Conservation (phyloP, 2,888 invertebrate genomes). For the Kryphioiulus occultus region DNA sequence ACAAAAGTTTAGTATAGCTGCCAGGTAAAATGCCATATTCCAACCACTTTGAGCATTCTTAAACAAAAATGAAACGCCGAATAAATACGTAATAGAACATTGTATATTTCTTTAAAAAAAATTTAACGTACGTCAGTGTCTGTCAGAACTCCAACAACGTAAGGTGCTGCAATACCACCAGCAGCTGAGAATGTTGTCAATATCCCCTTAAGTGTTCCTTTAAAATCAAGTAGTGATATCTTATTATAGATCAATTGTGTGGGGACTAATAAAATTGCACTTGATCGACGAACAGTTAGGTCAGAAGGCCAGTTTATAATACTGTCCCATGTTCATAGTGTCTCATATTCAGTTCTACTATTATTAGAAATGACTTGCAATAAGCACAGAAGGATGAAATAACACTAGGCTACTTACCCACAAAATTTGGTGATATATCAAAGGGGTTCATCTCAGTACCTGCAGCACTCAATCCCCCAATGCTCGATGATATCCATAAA, state of each 20-base stretch:
- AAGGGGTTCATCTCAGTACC: slow-evolving; percentile 19
- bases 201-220: slow-evolving; percentile 43
- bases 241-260: too few relatives aligned
- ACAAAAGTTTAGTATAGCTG: background rate
- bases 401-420: slow-evolving; percentile 21
- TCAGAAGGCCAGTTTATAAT: too few relatives aligned
- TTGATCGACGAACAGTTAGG: too few relatives aligned
- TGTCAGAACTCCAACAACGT: slow-evolving; percentile 41
- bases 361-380: too few relatives aligned
- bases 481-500: background rate
- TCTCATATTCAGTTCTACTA: too few relatives aligned
- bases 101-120: background rate
- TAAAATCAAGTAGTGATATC: background rate
- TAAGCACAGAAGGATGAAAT: too few relatives aligned
- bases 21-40: slow-evolving; percentile 44
- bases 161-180: slow-evolving; percentile 45
- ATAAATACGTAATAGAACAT: background rate
- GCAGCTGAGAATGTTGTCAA: slow-evolving; percentile 22
- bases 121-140: background rate
- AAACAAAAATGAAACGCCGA: background rate
- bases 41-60: slow-evolving; percentile 31
- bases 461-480: slow-evolving; percentile 37
- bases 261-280: too few relatives aligned
- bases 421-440: slow-evolving; percentile 42
- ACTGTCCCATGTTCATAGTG: too few relatives aligned